Percentiles rank a stretch among this genome's conserved stretches.
Evolutionary conservation across 1,140 invertebrate genomes (phyloP).

Genomic region (Zaprionus lachaisei): DNA sequence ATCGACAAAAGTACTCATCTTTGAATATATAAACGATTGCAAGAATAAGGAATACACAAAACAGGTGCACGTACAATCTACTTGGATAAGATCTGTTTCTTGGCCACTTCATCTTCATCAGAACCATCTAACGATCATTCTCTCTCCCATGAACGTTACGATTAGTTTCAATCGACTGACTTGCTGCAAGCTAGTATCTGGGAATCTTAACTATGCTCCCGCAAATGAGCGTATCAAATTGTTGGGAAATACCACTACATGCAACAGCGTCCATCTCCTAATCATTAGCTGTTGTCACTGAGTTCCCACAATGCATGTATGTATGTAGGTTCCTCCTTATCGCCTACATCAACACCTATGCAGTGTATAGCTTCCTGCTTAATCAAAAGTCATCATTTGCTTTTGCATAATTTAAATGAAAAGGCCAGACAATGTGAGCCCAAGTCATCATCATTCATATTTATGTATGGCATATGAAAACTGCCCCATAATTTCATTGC

Average conservation of each 20-base stretch:
- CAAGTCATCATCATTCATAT: conserved; percentile 69
- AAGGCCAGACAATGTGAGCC: conserved; percentile 15
- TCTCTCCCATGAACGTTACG: conserved; percentile 38
- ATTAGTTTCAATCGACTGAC: conserved; percentile 56
- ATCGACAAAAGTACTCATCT: too few relatives aligned
- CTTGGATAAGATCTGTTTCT: not conserved
- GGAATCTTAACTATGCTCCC: conserved; percentile 19
- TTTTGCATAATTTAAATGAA: conserved; percentile 37
- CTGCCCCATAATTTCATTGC: conserved; percentile 67
- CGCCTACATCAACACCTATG: conserved; percentile 58
- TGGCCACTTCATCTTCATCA: conserved; percentile 3
- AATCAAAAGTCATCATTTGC: conserved; percentile 44
- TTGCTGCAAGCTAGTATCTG: conserved; percentile 21
- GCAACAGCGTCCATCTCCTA: conserved; percentile 28
- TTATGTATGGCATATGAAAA: conserved; percentile 57
- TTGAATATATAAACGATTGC: not conserved
- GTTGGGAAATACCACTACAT: conserved; percentile 39
- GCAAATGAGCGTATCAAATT: conserved; percentile 60
- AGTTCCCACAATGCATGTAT: conserved; percentile 43
- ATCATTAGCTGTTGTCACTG: conserved; percentile 61
- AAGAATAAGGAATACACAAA: not conserved
- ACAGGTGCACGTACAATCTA: not conserved
- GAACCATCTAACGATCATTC: not conserved
- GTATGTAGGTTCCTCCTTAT: conserved; percentile 37
- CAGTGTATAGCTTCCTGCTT: conserved; percentile 21